Evolutionary conservation across 2,113 vertebrate genomes (phyloP).

Genomic region (Hassar affinis): DNA sequence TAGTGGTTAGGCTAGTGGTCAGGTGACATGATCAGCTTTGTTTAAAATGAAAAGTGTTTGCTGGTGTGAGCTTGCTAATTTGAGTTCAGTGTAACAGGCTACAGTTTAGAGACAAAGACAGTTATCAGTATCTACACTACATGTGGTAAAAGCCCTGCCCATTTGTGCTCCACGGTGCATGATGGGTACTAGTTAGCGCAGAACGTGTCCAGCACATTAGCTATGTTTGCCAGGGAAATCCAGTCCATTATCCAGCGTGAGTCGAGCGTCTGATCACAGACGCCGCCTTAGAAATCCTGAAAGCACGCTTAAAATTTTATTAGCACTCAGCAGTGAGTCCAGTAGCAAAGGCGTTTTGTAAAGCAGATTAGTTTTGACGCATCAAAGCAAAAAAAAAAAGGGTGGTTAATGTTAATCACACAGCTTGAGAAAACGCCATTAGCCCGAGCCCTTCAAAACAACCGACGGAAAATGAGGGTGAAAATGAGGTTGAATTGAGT

Average conservation of each 20-base stretch:
- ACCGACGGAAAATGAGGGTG: not conserved
- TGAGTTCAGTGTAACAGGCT: not conserved
- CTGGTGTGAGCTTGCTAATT: not conserved
- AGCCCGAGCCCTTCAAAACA: slow-evolving; percentile 11
- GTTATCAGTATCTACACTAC: not conserved
- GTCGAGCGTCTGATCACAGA: not conserved
- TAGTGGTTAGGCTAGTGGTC: too few species aligned
- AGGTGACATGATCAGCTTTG: not conserved
- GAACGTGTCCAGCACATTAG: not conserved
- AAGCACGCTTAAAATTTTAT: not conserved
- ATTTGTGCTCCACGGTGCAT: not conserved
- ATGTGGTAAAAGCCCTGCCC: not conserved
- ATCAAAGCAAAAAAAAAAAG: slow-evolving; percentile 26
- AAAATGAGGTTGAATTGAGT: not conserved
- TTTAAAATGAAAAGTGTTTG: not conserved
- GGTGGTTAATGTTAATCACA: slow-evolving; percentile 35
- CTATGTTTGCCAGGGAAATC: not conserved
- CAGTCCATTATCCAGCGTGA: too few species aligned
- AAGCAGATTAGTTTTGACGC: slow-evolving; percentile 39
- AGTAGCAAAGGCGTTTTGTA: not conserved
- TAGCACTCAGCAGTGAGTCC: not conserved
- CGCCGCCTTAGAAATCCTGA: not conserved
- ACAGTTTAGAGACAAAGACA: not conserved
- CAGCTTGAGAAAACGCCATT: slow-evolving; percentile 21
- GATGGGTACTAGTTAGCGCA: not conserved